Evolutionary conservation across 2,113 vertebrate genomes (phyloP).

Genomic region (Labeo rohita): DNA sequence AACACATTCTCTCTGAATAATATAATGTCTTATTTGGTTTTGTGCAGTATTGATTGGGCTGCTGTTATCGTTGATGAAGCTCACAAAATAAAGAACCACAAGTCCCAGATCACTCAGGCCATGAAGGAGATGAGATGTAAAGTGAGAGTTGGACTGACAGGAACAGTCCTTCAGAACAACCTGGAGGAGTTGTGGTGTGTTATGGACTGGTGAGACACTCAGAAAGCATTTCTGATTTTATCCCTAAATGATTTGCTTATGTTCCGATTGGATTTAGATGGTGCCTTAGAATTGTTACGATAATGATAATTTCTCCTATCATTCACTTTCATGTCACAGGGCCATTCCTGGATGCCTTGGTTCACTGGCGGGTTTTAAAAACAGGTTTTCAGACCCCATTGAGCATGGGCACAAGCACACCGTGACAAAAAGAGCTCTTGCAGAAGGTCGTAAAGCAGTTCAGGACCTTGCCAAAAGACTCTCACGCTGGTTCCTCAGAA

Average conservation of each 20-base stretch:
- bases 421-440: conserved; percentile 89
- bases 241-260: background rate
- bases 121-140: conserved; percentile 89
- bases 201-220: conserved; percentile 87
- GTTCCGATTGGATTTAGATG: no score
- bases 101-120: conserved; percentile 88
- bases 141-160: conserved; percentile 91
- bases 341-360: conserved; percentile 90
- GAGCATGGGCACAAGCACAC: conserved; percentile 92
- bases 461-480: conserved; percentile 81
- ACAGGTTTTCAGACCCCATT: conserved; percentile 87
- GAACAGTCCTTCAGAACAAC: conserved; percentile 95
- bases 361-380: conserved; percentile 81
- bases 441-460: conserved; percentile 86
- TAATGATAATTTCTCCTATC: background rate
- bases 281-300: background rate
- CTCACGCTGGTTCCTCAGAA: conserved; percentile 85
- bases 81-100: conserved; percentile 95
- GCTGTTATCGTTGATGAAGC: conserved; percentile 93
- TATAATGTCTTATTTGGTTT: background rate
- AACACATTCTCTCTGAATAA: no score
- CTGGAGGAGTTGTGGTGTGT: conserved; percentile 98
- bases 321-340: conserved; percentile 71
- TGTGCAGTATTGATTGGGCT: conserved; percentile 86
- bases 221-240: background rate